A percentile compares a stretch with the other conserved stretches of the same genome.
phyloP scores from a whole-genome alignment of 2,797 vertebrate genomes.

The Sebastiscus albofasciatus region DNA sequence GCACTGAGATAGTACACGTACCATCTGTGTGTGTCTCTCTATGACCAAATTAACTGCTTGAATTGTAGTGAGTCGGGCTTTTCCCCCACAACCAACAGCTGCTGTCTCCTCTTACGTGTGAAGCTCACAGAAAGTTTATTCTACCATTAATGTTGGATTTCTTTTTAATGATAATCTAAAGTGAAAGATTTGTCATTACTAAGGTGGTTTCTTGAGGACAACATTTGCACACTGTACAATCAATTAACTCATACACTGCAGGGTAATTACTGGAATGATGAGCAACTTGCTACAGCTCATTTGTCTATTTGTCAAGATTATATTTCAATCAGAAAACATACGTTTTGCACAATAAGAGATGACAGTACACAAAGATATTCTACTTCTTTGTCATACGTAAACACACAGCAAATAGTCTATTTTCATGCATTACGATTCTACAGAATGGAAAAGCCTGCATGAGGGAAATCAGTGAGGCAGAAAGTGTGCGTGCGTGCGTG shows the following conservation, averaged over 20 bases:
- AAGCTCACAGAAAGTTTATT: conserved; percentile 1
- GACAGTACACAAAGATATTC: background rate
- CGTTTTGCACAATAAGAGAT: background rate
- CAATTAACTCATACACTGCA: background rate
- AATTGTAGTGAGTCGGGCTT: background rate
- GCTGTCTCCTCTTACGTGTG: background rate
- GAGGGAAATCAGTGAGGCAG: background rate
- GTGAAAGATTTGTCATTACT: background rate
- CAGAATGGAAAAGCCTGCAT: background rate
- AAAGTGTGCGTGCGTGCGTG: background rate
- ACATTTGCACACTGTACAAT: background rate
- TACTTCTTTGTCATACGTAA: background rate
- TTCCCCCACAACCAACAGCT: background rate
- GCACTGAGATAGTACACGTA: background rate
- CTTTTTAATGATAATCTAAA: background rate
- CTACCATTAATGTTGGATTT: background rate
- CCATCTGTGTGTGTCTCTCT: background rate
- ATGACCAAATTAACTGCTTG: background rate
- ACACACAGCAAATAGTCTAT: background rate
- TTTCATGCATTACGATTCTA: background rate
- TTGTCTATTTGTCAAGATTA: background rate
- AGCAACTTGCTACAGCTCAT: background rate
- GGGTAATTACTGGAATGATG: background rate
- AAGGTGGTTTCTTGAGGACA: background rate
- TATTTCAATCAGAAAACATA: background rate